These are phyloP conservation scores for Galerucella pusilla DNA, from an alignment of 2,888 invertebrate genomes.

Conservation along the genomic window DNA sequence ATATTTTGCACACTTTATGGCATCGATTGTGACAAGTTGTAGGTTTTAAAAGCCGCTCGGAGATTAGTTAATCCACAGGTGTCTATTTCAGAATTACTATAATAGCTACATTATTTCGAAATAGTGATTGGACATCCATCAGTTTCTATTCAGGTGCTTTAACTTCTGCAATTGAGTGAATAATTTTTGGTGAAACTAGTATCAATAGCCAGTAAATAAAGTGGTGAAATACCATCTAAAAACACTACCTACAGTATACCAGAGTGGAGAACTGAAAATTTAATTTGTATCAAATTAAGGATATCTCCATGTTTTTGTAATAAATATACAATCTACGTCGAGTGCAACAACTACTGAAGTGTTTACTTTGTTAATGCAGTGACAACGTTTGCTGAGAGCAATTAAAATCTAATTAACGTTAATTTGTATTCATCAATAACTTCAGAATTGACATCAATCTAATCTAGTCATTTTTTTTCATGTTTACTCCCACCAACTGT, in stretches of 20 bases:
- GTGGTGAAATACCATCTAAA: too few species aligned
- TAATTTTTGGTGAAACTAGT: too few species aligned
- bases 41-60: not conserved
- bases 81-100: not conserved
- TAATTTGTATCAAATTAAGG: not conserved
- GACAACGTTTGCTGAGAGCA: not conserved
- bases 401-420: constrained; percentile 7
- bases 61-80: not conserved
- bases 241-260: too few species aligned
- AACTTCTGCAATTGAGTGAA: not conserved
- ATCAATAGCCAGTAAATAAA: too few species aligned
- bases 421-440: constrained; percentile 8
- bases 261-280: not conserved
- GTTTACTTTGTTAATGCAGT: constrained; percentile 7
- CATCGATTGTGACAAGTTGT: constrained; percentile 17
- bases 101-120: not conserved
- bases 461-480: not conserved
- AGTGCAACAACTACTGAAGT: not conserved
- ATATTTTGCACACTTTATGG: constrained; percentile 42
- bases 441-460: not conserved
- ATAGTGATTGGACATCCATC: not conserved
- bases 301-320: not conserved
- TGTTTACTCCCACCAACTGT: not conserved
- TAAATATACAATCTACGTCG: not conserved
- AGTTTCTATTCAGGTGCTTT: not conserved